Base-by-base conservation (phyloP, 1,140 invertebrate genomes). In the Tetranychus cinnabarinus region DNA sequence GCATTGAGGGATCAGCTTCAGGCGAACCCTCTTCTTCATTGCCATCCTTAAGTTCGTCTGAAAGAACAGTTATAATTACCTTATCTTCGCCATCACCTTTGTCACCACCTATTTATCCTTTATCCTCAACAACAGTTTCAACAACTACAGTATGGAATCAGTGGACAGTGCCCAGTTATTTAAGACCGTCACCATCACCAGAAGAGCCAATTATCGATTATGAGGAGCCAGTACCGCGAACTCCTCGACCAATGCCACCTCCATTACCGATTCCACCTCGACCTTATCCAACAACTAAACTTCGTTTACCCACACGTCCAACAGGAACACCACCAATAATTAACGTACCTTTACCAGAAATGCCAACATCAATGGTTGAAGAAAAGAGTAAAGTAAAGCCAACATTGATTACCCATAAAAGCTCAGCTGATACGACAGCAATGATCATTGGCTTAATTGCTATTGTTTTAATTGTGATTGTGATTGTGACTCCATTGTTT, bases 401-500 rank as follows among this genome's bases (percentile, higher is more conserved):
- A 45, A 31, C 42, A n/a, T 31, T 31, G 4, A 58, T 46, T 10
- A 23, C 37, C 34, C 23, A 58, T 15, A 58, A 58, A 45, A 31
- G 33, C 34, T 42, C 37, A 2, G 64, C 65, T n/a, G 66, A 69
- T 47, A 0, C 82, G 79, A 66, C 71, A 7, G 69, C 73, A 3
- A 75, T 89, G 64, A 82, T 89, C 52, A 86, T 90, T 47, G 84
- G 85, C 58, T 89, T 93, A 63, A 87, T 91, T 61, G 88, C 87
- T 1, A 88, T 85, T 34, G 84, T 88, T 7, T 75, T 95, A 50
- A 90, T 95, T 67, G 86, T 86, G 35, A 83, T 95, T 62, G 83
- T 96, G 13, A 77, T 93, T 42, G 82, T 95, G 59, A 85, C 90
- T 31, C 79, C 93, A 42, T 80, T 91, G 56, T 82, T 95, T 61